Conservation (phyloP, 2,797 vertebrate species). For the Acipenser ruthenus region DNA sequence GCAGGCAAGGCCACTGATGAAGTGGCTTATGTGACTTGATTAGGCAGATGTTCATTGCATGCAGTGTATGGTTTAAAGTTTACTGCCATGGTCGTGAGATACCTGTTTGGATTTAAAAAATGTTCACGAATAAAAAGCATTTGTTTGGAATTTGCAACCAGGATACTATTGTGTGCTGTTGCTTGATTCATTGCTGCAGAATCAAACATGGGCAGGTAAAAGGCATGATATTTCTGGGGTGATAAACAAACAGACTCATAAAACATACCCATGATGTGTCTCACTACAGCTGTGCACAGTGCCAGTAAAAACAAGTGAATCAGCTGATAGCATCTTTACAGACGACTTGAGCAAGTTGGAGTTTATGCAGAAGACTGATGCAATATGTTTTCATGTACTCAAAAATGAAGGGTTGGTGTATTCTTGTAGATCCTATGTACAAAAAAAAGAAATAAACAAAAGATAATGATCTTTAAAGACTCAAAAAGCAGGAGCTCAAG, state of each 20-base stretch:
- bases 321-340: constrained; percentile 51
- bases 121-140: constrained; percentile 19
- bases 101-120: constrained; percentile 21
- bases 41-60: background rate
- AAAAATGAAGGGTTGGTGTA: too few relatives aligned
- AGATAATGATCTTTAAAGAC: too few relatives aligned
- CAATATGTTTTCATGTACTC: too few relatives aligned
- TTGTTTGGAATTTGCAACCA: constrained; percentile 39
- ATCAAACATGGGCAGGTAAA: constrained; percentile 45
- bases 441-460: too few relatives aligned
- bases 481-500: too few relatives aligned
- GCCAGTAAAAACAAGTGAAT: constrained; percentile 61
- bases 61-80: constrained; percentile 20
- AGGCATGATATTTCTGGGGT: constrained; percentile 22
- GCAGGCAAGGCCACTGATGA: constrained; percentile 14
- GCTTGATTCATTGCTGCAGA: constrained; percentile 22
- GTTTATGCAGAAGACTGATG: too few relatives aligned
- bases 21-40: constrained; percentile 23
- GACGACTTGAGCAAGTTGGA: too few relatives aligned
- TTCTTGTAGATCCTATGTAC: too few relatives aligned
- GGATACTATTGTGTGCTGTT: constrained; percentile 40
- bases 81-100: constrained; percentile 20
- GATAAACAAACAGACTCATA: constrained; percentile 26
- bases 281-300: constrained; percentile 39
- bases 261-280: constrained; percentile 44